These are phyloP conservation scores for Heteronetta atricapilla DNA, from an alignment of 2,113 vertebrate genomes.

Conservation along the genomic window DNA sequence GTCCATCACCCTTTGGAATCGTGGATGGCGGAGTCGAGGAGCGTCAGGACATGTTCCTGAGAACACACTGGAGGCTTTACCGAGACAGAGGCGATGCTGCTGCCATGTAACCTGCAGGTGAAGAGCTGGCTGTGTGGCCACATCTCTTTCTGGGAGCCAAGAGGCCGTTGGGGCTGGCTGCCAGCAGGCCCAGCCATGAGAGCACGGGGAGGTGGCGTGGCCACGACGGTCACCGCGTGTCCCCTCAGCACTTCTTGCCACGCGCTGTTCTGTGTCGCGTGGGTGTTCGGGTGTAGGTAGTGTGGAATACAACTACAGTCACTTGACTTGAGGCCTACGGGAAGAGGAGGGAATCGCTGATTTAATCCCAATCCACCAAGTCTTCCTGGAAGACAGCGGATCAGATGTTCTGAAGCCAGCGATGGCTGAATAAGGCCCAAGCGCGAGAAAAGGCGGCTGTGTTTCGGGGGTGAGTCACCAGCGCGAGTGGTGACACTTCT, in stretches of 20 bases:
- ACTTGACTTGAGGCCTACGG: background rate
- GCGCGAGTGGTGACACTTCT: background rate
- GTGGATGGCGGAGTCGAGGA: background rate
- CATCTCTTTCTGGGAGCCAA: background rate
- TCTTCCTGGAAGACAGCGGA: background rate
- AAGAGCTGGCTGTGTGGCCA: background rate
- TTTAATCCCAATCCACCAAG: background rate
- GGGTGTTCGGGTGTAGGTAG: background rate
- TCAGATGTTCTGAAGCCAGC: background rate
- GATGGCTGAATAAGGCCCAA: background rate
- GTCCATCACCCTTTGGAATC: background rate
- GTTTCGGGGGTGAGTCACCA: background rate
- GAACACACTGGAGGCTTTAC: background rate
- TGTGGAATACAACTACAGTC: background rate
- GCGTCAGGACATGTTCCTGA: background rate
- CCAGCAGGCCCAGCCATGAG: background rate
- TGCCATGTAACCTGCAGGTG: background rate
- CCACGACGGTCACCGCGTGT: too few species aligned
- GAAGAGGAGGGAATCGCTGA: background rate
- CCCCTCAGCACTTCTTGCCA: too few species aligned
- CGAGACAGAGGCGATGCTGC: too few species aligned
- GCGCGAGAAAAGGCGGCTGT: background rate
- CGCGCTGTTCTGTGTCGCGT: too few species aligned
- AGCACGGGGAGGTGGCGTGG: too few species aligned
- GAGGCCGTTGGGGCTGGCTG: background rate